A percentile compares a stretch with the other conserved stretches of the same genome.
Evolutionary conservation across 2,797 vertebrate genomes (phyloP).

Genomic region (Chelmon rostratus): DNA sequence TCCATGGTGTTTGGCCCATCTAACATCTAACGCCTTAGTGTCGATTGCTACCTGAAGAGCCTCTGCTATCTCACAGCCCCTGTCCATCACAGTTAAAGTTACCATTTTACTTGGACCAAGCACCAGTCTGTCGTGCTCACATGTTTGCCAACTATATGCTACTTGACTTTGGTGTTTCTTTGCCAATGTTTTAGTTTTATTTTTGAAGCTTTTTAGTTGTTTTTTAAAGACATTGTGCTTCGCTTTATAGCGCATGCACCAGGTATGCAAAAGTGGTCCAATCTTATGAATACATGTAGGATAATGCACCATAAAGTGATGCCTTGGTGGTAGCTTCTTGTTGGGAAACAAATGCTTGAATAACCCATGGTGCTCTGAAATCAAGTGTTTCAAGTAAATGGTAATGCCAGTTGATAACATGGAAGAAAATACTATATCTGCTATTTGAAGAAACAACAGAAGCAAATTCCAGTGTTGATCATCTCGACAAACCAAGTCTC

Average conservation of each 20-base stretch:
- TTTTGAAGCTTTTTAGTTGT: not conserved
- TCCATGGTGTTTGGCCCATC: no score
- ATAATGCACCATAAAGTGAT: conserved; percentile 41
- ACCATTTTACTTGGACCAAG: no score
- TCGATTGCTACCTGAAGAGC: no score
- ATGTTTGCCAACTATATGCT: no score
- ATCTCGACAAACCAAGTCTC: conserved; percentile 32
- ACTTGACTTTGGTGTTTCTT: conserved; percentile 26
- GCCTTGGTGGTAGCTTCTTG: conserved; percentile 8
- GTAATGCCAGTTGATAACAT: no score
- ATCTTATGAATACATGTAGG: conserved; percentile 9
- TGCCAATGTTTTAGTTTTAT: conserved; percentile 23
- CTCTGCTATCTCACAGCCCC: no score
- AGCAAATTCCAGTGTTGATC: conserved; percentile 28
- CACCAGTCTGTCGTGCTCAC: no score
- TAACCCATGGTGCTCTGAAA: no score
- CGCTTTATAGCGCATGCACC: conserved; percentile 18
- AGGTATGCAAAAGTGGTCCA: conserved; percentile 25
- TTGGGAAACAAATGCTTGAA: no score
- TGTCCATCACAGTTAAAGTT: no score
- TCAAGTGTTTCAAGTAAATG: no score
- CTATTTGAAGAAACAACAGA: conserved; percentile 26
- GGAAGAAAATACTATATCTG: conserved; percentile 4
- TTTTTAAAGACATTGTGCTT: conserved; percentile 45
- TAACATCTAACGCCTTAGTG: no score